Conservation (phyloP, 2,113 vertebrate species). For the Zonotrichia leucophrys region DNA sequence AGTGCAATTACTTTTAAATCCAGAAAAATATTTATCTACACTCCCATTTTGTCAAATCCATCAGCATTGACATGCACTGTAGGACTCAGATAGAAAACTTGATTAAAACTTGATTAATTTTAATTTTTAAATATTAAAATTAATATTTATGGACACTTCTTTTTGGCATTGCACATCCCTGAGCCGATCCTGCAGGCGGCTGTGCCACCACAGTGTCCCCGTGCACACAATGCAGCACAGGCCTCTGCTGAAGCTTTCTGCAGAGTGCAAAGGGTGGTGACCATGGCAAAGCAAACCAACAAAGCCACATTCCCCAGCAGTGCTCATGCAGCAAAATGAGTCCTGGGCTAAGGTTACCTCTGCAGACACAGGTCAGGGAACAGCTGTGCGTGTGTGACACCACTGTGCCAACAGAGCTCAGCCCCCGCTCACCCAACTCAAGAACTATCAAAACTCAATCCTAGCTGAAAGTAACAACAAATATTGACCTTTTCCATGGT, state of each 20-base stretch:
- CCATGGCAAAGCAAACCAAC: neutral
- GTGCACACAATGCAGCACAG: neutral
- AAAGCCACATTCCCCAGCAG: neutral
- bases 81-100: neutral
- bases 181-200: accelerated
- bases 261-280: neutral
- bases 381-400: neutral
- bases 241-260: too few relatives aligned
- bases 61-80: neutral
- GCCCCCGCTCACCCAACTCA: neutral
- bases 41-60: neutral
- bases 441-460: neutral
- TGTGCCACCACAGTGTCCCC: neutral
- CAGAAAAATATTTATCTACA: neutral
- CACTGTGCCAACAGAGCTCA: neutral
- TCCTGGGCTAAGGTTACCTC: neutral
- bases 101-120: neutral
- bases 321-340: neutral
- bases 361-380: neutral
- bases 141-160: neutral
- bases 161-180: neutral
- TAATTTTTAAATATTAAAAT: too few relatives aligned
- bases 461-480: neutral
- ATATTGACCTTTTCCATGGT: neutral
- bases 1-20: neutral